A percentile compares a stretch with the other conserved stretches of the same genome.
Conservation (phyloP, 2,797 vertebrate genomes). For the Anguilla pacifica region DNA sequence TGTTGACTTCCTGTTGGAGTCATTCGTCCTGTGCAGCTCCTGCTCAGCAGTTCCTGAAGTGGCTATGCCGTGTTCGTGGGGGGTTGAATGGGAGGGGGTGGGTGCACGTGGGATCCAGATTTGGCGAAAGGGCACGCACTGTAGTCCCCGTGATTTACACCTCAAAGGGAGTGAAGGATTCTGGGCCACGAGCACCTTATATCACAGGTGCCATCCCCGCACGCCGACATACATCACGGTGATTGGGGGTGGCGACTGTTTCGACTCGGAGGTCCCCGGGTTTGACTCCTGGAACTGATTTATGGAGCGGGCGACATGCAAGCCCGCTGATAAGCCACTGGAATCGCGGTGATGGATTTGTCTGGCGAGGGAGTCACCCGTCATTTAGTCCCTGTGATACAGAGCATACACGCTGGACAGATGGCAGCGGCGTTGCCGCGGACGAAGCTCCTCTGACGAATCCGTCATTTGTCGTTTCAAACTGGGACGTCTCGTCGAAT, state of each 20-base stretch:
- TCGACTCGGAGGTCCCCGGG: conserved; percentile 50
- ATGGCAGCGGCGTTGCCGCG: not conserved
- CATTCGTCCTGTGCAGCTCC: not conserved
- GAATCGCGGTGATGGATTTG: conserved; percentile 64
- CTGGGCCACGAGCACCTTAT: conserved; percentile 59
- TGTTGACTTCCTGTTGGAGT: not conserved
- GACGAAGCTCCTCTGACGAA: not conserved
- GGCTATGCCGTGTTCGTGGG: not conserved
- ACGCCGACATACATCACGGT: conserved; percentile 55
- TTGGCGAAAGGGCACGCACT: not conserved
- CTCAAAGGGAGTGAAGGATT: conserved; percentile 48
- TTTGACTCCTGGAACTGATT: conserved; percentile 57
- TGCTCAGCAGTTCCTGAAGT: not conserved
- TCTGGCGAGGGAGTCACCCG: conserved; percentile 58
- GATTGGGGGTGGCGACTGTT: conserved; percentile 53
- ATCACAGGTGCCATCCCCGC: not conserved
- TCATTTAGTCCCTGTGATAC: conserved; percentile 48
- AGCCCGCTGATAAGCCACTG: conserved; percentile 53
- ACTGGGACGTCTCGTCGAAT: not conserved
- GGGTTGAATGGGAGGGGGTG: not conserved
- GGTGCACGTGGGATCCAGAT: not conserved
- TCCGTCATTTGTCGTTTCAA: not conserved
- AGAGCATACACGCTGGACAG: not conserved
- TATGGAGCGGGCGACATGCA: conserved; percentile 69
- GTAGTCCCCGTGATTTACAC: not conserved